Evolutionary conservation across 2,888 invertebrate genomes (phyloP).

Genomic region (Arenicola marina): DNA sequence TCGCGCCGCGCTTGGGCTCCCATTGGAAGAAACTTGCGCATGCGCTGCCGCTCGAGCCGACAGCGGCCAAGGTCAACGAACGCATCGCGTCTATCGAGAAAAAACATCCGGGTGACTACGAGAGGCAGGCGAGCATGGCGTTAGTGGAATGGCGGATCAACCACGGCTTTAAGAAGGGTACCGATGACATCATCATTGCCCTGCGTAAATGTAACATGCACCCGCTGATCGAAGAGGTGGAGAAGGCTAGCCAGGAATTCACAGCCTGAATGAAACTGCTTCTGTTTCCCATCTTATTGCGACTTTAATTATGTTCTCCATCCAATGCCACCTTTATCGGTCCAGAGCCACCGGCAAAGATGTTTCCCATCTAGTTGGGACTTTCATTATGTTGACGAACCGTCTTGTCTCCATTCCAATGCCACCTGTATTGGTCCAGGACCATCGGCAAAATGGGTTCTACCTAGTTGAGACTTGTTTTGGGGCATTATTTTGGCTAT

Average conservation of each 20-base stretch:
- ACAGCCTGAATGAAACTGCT: constrained; percentile 2
- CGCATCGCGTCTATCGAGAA: constrained; percentile 4
- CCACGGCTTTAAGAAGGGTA: constrained; percentile 22
- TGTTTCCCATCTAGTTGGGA: no score
- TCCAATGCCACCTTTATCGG: no score
- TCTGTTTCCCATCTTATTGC: no score
- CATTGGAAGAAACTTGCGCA: constrained; percentile 34
- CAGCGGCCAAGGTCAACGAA: neutral
- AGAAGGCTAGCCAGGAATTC: constrained; percentile 20
- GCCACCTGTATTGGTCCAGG: no score
- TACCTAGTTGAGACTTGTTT: no score
- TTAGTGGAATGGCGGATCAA: constrained; percentile 32
- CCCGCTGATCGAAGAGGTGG: constrained; percentile 17
- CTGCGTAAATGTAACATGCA: constrained; percentile 28
- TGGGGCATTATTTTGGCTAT: no score
- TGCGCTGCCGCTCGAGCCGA: constrained; percentile 21
- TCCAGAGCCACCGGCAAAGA: no score
- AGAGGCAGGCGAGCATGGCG: constrained; percentile 22
- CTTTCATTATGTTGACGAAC: no score
- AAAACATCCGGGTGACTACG: constrained; percentile 15
- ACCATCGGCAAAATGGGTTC: no score
- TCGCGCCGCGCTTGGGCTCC: neutral
- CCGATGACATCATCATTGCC: constrained; percentile 29
- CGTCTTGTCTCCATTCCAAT: no score
- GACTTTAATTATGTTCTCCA: no score